Percentiles rank a stretch among this genome's conserved stretches.
Evolutionary conservation across 1,140 invertebrate species (phyloP).

Genomic region (Drosophila kanapiae): DNA sequence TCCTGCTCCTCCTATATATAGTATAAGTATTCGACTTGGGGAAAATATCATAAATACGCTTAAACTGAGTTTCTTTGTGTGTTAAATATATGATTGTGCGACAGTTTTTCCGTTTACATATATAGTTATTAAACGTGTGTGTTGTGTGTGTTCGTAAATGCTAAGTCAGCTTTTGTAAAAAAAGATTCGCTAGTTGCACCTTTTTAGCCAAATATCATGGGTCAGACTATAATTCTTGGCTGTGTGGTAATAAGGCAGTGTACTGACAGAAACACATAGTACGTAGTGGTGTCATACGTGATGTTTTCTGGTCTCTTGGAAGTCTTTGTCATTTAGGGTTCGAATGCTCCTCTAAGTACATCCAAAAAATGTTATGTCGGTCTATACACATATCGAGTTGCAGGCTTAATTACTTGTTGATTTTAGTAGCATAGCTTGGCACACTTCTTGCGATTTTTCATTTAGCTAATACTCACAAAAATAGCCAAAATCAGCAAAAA

Average conservation of each 20-base stretch:
- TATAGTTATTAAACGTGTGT: slow-evolving; percentile 47
- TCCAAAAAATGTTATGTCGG: slow-evolving; percentile 17
- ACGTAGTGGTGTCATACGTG: background rate
- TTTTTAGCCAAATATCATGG: slow-evolving; percentile 32
- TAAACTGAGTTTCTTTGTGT: slow-evolving; percentile 31
- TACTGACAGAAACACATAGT: slow-evolving; percentile 3
- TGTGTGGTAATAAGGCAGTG: slow-evolving; percentile 64
- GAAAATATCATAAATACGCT: slow-evolving; percentile 43
- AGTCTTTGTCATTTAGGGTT: slow-evolving; percentile 18
- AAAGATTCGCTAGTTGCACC: slow-evolving; percentile 52
- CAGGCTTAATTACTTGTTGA: slow-evolving; percentile 17
- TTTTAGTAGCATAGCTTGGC: slow-evolving; percentile 30
- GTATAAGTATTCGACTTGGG: slow-evolving; percentile 47
- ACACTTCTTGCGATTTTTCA: slow-evolving; percentile 76
- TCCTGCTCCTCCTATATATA: slow-evolving; percentile 1
- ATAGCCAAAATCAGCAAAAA: slow-evolving; percentile 24
- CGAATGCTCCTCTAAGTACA: slow-evolving; percentile 49
- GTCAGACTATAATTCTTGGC: slow-evolving; percentile 41
- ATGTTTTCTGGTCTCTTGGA: slow-evolving; percentile 6
- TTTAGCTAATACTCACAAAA: slow-evolving; percentile 78
- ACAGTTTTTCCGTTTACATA: slow-evolving; percentile 54
- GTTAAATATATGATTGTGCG: slow-evolving; percentile 71
- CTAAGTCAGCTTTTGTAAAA: slow-evolving; percentile 67
- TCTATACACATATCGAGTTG: slow-evolving; percentile 4
- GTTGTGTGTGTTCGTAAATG: slow-evolving; percentile 56